A percentile compares a stretch with the other conserved stretches of the same genome.
phyloP scores from a whole-genome alignment of 1,140 invertebrate species.

The Rhagoletis pomonella region DNA sequence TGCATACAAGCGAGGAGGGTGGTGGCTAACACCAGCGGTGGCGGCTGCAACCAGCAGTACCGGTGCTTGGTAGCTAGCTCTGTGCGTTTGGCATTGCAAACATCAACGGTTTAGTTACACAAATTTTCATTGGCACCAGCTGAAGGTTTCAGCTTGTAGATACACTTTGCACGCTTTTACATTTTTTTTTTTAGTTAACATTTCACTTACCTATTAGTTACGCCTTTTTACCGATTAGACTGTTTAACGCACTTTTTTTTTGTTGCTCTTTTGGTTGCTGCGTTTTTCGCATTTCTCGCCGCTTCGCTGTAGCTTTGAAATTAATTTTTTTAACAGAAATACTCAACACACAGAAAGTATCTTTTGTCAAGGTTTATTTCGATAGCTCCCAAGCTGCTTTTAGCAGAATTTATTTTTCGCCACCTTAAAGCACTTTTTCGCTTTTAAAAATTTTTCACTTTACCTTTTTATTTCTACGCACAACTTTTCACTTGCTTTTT shows the following conservation, averaged over 20 bases:
- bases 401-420: too few relatives aligned
- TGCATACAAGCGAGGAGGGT: too few relatives aligned
- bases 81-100: not conserved
- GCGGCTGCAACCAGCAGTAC: not conserved
- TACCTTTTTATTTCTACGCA: not conserved
- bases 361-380: not conserved
- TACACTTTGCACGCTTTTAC: not conserved
- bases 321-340: not conserved
- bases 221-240: too few relatives aligned
- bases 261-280: not conserved
- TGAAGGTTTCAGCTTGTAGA: not conserved
- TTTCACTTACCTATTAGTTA: conserved; percentile 22
- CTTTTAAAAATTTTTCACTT: not conserved
- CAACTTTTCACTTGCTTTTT: too few relatives aligned
- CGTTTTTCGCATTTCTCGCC: not conserved
- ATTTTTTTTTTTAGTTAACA: not conserved
- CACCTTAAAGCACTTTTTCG: not conserved
- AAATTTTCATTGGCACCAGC: not conserved
- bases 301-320: not conserved
- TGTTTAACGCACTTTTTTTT: not conserved
- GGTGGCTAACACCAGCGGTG: too few relatives aligned
- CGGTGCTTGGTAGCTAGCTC: not conserved
- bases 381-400: too few relatives aligned
- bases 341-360: not conserved
- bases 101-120: not conserved